Conservation (phyloP, 2,888 invertebrate species). For the Eledone cirrhosa region DNA sequence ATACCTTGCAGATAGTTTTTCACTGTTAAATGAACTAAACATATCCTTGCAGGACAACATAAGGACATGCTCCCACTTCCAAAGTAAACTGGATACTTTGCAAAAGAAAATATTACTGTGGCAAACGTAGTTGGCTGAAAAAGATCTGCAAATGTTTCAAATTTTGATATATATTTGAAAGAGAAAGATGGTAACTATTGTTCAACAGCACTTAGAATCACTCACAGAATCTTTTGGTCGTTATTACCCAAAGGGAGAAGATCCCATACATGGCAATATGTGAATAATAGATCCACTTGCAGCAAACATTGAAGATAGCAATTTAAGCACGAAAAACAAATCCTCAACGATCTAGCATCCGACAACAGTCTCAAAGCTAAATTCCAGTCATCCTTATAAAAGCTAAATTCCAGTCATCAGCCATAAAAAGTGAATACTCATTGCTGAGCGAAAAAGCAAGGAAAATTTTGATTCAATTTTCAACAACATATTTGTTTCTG, state of each 20-base stretch:
- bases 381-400: too few species aligned
- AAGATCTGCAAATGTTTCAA: background rate
- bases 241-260: background rate
- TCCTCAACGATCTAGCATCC: too few species aligned
- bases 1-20: background rate
- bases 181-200: background rate
- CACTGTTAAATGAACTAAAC: background rate
- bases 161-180: background rate
- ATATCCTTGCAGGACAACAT: background rate
- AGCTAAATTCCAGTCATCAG: too few species aligned
- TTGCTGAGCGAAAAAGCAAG: too few species aligned
- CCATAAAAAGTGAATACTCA: too few species aligned
- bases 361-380: too few species aligned
- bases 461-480: too few species aligned
- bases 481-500: too few species aligned
- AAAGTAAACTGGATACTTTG: background rate
- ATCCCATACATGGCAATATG: background rate
- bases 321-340: too few species aligned
- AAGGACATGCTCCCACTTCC: background rate
- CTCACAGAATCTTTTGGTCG: background rate
- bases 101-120: background rate
- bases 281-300: too few species aligned
- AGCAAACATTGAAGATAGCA: too few species aligned
- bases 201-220: too few species aligned
- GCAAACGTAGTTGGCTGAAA: background rate